These are phyloP conservation scores for Threskiornis aethiopicus DNA, from an alignment of 2,797 vertebrate genomes.

Conservation along the genomic window DNA sequence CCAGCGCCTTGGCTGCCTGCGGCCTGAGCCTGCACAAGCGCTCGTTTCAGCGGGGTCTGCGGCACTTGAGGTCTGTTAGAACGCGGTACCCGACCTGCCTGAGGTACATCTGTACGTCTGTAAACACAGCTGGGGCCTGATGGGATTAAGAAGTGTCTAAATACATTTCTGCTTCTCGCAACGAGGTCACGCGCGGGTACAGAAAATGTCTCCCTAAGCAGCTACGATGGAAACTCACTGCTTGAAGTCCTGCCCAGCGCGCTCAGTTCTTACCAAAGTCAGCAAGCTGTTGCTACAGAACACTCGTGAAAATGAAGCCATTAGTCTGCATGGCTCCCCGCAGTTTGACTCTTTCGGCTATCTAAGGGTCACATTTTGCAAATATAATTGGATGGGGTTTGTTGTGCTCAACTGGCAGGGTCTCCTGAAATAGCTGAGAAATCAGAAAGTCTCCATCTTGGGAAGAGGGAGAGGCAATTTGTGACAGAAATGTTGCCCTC, in stretches of 20 bases:
- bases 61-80: rapidly evolving
- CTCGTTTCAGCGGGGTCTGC: rapidly evolving
- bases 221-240: neutral
- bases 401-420: neutral
- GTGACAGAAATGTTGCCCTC: neutral
- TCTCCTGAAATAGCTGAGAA: neutral
- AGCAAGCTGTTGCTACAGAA: neutral
- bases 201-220: neutral
- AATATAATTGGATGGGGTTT: neutral
- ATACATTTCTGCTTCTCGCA: neutral
- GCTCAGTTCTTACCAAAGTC: neutral
- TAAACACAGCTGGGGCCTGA: neutral
- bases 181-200: neutral
- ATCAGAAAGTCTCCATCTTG: neutral
- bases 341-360: neutral
- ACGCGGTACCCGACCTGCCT: neutral
- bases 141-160: neutral
- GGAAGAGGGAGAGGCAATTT: neutral
- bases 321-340: neutral
- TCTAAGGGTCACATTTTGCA: neutral
- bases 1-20: neutral
- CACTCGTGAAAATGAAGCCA: neutral
- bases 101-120: neutral
- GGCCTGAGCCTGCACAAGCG: neutral
- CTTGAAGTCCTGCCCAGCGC: neutral